Evolutionary conservation across 2,888 invertebrate genomes (phyloP), one percentile per base, ranked within the genome.

Genomic region (Megalurothrips usitatus): DNA sequence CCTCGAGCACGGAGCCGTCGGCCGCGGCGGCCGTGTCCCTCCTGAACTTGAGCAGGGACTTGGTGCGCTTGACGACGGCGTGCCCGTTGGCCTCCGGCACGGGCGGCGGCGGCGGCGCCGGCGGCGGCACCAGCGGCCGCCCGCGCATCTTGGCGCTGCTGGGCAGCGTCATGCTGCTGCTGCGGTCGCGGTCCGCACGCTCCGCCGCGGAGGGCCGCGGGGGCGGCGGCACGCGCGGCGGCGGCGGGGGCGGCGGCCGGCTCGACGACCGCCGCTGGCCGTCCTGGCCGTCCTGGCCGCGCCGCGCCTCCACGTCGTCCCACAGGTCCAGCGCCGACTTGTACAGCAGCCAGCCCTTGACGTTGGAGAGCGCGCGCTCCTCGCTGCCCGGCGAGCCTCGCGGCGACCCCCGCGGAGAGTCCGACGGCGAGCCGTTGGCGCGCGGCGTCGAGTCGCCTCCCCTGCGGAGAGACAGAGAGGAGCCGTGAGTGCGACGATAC

Each of bases 21-120:
- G 14, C 58, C 34, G 58, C 17, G 26, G 90, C 90, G 2, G 91
- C 91, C 19, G 78, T 47, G 80, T 88, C 89, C 81, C 92, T 91
- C 34, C 94, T 92, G 85, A 95, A 95, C 85, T 93, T 92, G 95
- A 95, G 95, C 86, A 95, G 94, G 26, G 83, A 83, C 86, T 95
- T 95, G 0, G 94, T 95, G 79, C 95, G 89, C 85, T 95, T 95
- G 0, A 95, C 75, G 79, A 81, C 80, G 58, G 34, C 43, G 80
- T 82, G 58, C 12, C 47, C 48, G 28, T 81, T 82, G 26, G 82
- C 82, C 78, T 84, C 84, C 49, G 80, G 68, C 52, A 49, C 52
- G 26, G 63, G 80, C 34, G 23, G 34, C 48, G 47, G 34, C 23
- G 68, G 68, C 78, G 47, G 75, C 14, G 43, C 78, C 49, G 48